Evolutionary conservation across 2,113 vertebrate species (phyloP).

Genomic region (Silurus asotus): DNA sequence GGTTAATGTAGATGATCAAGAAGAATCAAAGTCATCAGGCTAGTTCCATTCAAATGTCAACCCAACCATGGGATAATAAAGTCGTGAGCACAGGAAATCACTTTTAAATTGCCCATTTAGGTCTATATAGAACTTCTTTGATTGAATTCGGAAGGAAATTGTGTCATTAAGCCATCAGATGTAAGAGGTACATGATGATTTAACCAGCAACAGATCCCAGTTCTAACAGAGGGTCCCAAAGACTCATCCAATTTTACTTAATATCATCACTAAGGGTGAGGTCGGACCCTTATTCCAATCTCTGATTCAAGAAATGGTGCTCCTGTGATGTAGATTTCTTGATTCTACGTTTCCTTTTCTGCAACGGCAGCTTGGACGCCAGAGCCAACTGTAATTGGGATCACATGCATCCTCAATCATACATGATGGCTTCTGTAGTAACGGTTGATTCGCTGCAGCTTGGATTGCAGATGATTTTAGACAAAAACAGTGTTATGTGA

Average conservation of each 20-base stretch:
- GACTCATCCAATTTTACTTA: not conserved
- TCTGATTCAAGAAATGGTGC: not conserved
- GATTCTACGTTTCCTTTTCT: not conserved
- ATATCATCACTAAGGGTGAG: not conserved
- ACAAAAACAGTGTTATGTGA: not conserved
- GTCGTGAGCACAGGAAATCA: slow-evolving; percentile 15
- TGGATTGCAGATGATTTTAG: not conserved
- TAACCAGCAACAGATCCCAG: slow-evolving; percentile 1
- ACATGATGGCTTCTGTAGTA: not conserved
- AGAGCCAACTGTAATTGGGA: not conserved
- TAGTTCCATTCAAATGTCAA: not conserved
- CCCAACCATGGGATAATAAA: slow-evolving; percentile 18
- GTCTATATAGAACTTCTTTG: slow-evolving; percentile 16
- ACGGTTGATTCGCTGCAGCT: not conserved
- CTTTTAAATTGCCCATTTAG: slow-evolving; percentile 27
- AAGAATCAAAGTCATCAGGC: slow-evolving; percentile 16
- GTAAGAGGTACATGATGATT: slow-evolving; percentile 16
- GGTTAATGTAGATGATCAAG: not conserved
- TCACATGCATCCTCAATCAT: not conserved
- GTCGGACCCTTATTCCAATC: not conserved
- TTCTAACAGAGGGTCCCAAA: not conserved
- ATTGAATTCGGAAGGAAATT: slow-evolving; percentile 19
- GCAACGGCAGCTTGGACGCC: not conserved
- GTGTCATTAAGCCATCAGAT: slow-evolving; percentile 20
- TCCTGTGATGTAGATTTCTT: not conserved